Base-by-base conservation (phyloP, 37 sponge, comb jelly and placozoan genomes). In the Theonella swinhoei region DNA sequence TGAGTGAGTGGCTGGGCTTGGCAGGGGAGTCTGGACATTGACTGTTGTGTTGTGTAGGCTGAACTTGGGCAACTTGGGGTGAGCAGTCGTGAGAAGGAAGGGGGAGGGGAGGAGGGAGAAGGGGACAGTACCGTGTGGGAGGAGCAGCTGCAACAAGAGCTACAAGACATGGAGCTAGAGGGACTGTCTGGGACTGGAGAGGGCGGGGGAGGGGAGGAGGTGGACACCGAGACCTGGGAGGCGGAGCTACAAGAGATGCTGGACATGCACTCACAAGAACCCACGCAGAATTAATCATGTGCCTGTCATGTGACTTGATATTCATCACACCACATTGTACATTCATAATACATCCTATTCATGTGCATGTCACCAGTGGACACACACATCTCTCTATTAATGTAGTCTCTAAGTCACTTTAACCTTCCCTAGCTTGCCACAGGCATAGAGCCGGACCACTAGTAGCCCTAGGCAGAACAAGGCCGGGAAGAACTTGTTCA, bases 201-300 rank as follows among this genome's bases (percentile, higher is more conserved):
- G 14, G 85, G 77, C 26, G 85, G 47, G 3, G 83, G 26, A 0
- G 83, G 41, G 3, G 76, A 62, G n/a, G 66, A 64, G 1, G 76
- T 42, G 25, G 89, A 86, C 73, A 31, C 60, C 23, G 92, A 88
- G 42, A 70, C 43, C 19, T 96, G 94, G 91, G 96, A 96, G 79
- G 82, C 78, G 30, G 96, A 96, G 39, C 59, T 96, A 0, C 82
- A 90, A 42, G 61, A 85, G 68, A 90, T 96, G 89, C 61, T 96
- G 4, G 85, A 94, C 39, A 77, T 70, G 63, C 86, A 86, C 64
- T 67, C 68, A 32, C 54, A 47, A 14, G 75, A 73, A 31, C 31
- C 69, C 14, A 32, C 69, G 33, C 30, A 68, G 69, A 32, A 68
- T 33, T 68, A 33, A 68, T 32, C 9, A 4, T 33, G 14, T 47